A percentile compares a stretch with the other conserved stretches of the same genome.
Conservation (phyloP, 2,113 vertebrate species). For the Indicator indicator region DNA sequence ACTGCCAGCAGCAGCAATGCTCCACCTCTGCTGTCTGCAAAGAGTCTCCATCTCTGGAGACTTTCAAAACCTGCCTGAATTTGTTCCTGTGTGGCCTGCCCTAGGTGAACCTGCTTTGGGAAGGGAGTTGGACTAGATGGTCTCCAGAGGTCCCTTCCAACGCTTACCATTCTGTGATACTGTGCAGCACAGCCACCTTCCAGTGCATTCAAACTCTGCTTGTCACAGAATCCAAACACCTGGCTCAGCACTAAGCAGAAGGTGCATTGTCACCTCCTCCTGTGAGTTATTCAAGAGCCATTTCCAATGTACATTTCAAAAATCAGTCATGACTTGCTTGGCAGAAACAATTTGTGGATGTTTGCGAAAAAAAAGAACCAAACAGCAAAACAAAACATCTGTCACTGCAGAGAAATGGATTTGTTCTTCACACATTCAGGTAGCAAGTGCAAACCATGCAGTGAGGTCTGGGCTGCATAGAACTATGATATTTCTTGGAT, state of each 20-base stretch:
- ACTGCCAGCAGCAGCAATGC: not conserved
- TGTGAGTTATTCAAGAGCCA: accelerated
- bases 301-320: not conserved
- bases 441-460: not conserved
- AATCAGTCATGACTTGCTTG: not conserved
- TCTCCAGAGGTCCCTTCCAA: no score
- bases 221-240: no score
- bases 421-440: not conserved
- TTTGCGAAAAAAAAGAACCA: not conserved
- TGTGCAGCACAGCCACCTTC: no score
- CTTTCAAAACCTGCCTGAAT: no score
- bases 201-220: accelerated
- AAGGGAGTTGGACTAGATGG: no score
- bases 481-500: not conserved
- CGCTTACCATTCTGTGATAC: no score
- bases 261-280: not conserved
- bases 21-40: not conserved
- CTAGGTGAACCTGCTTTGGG: no score
- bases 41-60: no score
- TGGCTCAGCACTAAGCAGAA: not conserved
- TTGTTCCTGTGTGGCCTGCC: no score
- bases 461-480: not conserved
- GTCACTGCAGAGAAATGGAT: not conserved
- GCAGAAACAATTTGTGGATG: not conserved
- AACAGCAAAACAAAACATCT: no score